Conservation (phyloP, 2,113 vertebrate species). For the Actinemys pallida region DNA sequence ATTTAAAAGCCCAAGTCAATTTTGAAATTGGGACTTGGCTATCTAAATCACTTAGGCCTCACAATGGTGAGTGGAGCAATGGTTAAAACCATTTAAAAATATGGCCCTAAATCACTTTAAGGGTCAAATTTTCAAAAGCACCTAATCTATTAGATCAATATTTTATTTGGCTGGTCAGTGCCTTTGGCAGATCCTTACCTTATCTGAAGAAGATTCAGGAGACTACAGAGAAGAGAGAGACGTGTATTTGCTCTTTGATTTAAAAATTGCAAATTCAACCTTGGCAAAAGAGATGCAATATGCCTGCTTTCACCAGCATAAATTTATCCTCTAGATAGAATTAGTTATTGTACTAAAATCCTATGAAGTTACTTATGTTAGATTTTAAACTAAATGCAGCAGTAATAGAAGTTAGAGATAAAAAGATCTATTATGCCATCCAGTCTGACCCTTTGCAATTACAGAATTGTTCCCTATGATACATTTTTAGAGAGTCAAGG, state of each 20-base stretch:
- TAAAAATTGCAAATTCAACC: background rate
- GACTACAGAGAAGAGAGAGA: background rate
- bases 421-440: slow-evolving; percentile 42
- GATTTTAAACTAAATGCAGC: background rate
- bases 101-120: background rate
- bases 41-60: slow-evolving; percentile 14
- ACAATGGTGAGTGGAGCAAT: slow-evolving; percentile 13
- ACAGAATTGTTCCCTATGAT: slow-evolving; percentile 29
- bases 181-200: background rate
- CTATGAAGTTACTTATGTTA: background rate
- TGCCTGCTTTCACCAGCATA: background rate
- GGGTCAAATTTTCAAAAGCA: too few species aligned
- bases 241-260: background rate
- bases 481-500: slow-evolving; percentile 41
- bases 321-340: background rate
- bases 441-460: slow-evolving; percentile 39
- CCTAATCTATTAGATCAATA: background rate
- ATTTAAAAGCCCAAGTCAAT: slow-evolving; percentile 29
- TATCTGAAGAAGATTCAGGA: background rate
- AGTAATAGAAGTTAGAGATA: slow-evolving; percentile 28
- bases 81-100: background rate
- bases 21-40: slow-evolving; percentile 34
- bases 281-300: slow-evolving; percentile 40
- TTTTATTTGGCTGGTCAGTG: background rate
- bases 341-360: slow-evolving; percentile 6